Base-by-base conservation (phyloP, 2,888 invertebrate genomes). In the Tubiluchus corallicola region DNA sequence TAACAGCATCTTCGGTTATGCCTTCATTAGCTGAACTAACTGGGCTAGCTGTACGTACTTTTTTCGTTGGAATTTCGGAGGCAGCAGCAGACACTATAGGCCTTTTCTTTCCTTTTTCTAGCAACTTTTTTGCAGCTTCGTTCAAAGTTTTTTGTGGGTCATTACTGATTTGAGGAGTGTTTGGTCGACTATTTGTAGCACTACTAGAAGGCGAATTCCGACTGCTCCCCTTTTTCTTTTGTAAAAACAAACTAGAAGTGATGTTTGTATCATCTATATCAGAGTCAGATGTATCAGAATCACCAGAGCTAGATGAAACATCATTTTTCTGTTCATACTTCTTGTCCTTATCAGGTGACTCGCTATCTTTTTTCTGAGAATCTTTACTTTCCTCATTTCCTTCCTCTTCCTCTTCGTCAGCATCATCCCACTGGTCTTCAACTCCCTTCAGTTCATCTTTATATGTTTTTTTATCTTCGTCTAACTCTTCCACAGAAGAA, bases 1-100 rank as follows among this genome's bases (percentile, higher is more conserved):
- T 72, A 3, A 98, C 88, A 0, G 87, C 82, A 56, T 92, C 92
- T 61, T 94, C 92, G 0, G 85, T 85, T 29, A 90, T 85, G 42
- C 84, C 84, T 59, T 81, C 82, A 54, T 83, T 82, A 59, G 80
- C 82, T 60, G 29, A 29, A 29, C 29, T 29, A n/a, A n/a, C n/a
- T n/a, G n/a, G n/a, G n/a, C n/a, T n/a, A n/a, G n/a, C n/a, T n/a
- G n/a, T n/a, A n/a, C n/a, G n/a, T n/a, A n/a, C n/a, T n/a, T n/a
- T n/a, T n/a, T n/a, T n/a, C n/a, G n/a, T n/a, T n/a, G n/a, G n/a
- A n/a, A n/a, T n/a, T n/a, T n/a, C n/a, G n/a, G n/a, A n/a, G n/a
- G n/a, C n/a, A n/a, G n/a, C n/a, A n/a, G n/a, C n/a, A n/a, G n/a
- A n/a, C n/a, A n/a, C n/a, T n/a, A n/a, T n/a, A n/a, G n/a, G n/a